Percentiles rank a stretch among this genome's conserved stretches.
phyloP scores from a whole-genome alignment of 2,113 vertebrate species.

The Gallinago media region DNA sequence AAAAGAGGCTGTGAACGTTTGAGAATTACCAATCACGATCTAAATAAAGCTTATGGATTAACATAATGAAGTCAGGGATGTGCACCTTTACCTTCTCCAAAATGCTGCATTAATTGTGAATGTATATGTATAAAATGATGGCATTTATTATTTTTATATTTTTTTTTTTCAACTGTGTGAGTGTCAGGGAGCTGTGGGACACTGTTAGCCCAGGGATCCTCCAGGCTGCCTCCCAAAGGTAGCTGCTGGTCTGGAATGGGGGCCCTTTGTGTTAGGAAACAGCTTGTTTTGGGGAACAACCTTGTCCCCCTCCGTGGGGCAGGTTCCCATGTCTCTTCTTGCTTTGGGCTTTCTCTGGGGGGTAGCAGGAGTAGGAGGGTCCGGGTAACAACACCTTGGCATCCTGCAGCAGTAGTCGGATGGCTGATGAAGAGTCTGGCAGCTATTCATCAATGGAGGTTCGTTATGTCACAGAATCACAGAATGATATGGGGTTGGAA shows the following conservation, averaged over 20 bases:
- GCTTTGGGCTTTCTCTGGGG: fast-evolving
- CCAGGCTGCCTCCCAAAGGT: neutral
- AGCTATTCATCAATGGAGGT: neutral
- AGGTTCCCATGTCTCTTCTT: fast-evolving
- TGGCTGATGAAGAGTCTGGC: neutral
- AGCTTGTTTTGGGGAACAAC: neutral
- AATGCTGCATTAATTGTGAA: neutral
- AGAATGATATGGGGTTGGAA: too few species aligned
- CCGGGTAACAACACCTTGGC: neutral
- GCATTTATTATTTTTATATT: neutral
- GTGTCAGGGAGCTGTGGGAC: neutral
- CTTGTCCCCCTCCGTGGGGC: neutral
- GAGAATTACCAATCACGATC: neutral
- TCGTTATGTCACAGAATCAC: neutral
- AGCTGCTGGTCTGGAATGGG: neutral
- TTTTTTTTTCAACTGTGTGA: neutral
- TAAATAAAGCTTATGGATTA: neutral
- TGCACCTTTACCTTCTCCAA: neutral
- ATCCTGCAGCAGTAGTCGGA: neutral
- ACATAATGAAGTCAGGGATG: neutral
- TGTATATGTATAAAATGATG: neutral
- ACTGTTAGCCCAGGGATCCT: neutral
- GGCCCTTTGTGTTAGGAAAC: neutral
- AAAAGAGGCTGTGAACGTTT: neutral
- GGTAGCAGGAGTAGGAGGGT: fast-evolving